These are phyloP conservation scores for Leucoma salicis DNA, from an alignment of 2,888 invertebrate genomes.

Conservation along the genomic window DNA sequence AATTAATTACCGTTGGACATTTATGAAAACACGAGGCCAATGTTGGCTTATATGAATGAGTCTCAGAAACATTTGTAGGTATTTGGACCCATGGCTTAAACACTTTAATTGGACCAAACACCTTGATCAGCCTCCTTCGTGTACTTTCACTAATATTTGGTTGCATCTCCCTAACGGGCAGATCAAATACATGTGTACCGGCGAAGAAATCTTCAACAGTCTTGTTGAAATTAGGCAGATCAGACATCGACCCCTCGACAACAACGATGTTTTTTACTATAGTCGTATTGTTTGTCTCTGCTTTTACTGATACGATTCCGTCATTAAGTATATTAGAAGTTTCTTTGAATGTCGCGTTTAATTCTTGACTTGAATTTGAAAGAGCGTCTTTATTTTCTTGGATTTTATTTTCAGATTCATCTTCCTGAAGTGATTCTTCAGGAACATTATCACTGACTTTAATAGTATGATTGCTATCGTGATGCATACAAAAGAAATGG, in stretches of 20 bases:
- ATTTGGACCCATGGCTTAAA: conserved; percentile 51
- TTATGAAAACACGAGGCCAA: conserved; percentile 60
- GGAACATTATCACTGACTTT: neutral
- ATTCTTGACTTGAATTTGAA: neutral
- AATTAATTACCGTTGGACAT: conserved; percentile 53
- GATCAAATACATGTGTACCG: conserved; percentile 54
- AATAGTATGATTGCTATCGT: neutral
- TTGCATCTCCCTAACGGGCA: conserved; percentile 49
- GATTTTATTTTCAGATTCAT: neutral
- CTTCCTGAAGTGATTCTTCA: neutral
- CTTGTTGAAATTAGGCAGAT: conserved; percentile 47
- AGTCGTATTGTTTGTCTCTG: conserved; percentile 6
- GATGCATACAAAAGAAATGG: conserved; percentile 42
- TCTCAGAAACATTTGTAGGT: conserved; percentile 50
- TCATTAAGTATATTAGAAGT: neutral
- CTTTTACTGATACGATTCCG: neutral
- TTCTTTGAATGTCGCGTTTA: neutral
- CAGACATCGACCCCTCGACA: conserved; percentile 46
- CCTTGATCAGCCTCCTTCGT: conserved; percentile 44
- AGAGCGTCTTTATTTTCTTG: neutral
- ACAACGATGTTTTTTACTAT: conserved; percentile 48
- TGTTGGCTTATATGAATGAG: conserved; percentile 48
- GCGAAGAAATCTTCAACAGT: conserved; percentile 63
- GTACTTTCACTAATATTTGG: conserved; percentile 37
- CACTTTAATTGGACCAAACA: conserved; percentile 52